Evolutionary conservation across 2,888 invertebrate species (phyloP).

Genomic region (Drosophila nigricruria): DNA sequence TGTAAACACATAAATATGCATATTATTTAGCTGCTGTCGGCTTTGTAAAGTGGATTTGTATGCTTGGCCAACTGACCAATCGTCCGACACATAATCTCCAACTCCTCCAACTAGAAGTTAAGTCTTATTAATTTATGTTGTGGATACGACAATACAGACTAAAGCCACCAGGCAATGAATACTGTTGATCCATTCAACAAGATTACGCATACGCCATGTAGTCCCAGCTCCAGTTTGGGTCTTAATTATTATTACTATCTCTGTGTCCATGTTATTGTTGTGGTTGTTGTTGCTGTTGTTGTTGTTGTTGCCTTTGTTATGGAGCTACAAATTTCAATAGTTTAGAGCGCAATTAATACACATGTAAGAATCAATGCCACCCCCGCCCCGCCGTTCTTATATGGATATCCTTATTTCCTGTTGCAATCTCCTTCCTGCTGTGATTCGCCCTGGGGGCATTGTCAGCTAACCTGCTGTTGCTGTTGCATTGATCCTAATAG

Average conservation of each 20-base stretch:
- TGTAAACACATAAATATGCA: slow-evolving; percentile 65
- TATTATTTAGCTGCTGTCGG: slow-evolving; percentile 58
- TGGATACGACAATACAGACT: slow-evolving; percentile 56
- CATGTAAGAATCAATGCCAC: slow-evolving; percentile 51
- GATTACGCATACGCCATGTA: slow-evolving; percentile 70
- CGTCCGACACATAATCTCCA: background rate
- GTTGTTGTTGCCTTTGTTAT: slow-evolving; percentile 32
- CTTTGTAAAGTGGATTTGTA: slow-evolving; percentile 62
- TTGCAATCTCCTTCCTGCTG: slow-evolving; percentile 30
- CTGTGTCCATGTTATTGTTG: slow-evolving; percentile 1
- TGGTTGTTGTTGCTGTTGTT: too few relatives aligned
- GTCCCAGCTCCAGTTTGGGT: background rate
- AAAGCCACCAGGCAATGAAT: slow-evolving; percentile 40
- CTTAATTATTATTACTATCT: slow-evolving; percentile 19
- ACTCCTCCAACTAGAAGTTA: slow-evolving; percentile 13
- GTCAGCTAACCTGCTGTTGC: slow-evolving; percentile 15
- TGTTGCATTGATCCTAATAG: slow-evolving; percentile 22
- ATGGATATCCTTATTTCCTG: slow-evolving; percentile 58
- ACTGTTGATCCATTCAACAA: slow-evolving; percentile 65
- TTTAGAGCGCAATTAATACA: slow-evolving; percentile 67
- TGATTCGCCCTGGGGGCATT: slow-evolving; percentile 2
- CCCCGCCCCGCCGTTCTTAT: background rate
- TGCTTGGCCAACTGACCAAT: slow-evolving; percentile 47
- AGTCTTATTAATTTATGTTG: slow-evolving; percentile 66
- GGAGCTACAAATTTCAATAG: slow-evolving; percentile 43